phyloP scores from a whole-genome alignment of 2,797 vertebrate species.

The Alcedo quadribrachys region DNA sequence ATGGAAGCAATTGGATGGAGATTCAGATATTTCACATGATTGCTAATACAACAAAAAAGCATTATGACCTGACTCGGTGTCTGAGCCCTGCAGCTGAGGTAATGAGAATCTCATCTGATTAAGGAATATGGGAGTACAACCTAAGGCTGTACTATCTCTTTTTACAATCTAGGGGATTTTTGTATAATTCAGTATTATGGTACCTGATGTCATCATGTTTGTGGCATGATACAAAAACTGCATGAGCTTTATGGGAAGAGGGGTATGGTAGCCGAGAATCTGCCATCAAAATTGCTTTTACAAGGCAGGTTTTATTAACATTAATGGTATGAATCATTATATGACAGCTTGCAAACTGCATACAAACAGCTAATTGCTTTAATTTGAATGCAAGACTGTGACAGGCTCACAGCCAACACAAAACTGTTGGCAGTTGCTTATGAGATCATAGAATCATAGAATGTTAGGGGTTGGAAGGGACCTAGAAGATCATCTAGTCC shows the following conservation, averaged over 20 bases:
- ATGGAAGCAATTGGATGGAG: background rate
- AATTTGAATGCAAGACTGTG: background rate
- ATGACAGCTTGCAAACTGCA: background rate
- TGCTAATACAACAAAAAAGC: background rate
- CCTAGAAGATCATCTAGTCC: too few relatives aligned
- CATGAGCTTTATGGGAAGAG: background rate
- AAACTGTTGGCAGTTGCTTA: background rate
- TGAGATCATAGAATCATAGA: background rate
- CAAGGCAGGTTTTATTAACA: background rate
- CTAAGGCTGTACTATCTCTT: background rate
- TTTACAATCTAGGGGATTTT: background rate
- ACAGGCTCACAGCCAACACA: background rate
- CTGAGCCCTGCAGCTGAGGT: background rate
- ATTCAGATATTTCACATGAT: background rate
- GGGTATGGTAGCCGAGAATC: background rate
- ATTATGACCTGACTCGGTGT: background rate
- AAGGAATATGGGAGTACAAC: background rate
- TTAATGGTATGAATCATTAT: background rate
- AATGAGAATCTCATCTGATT: background rate
- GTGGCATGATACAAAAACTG: background rate
- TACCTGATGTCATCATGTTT: background rate
- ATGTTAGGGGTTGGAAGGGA: too few relatives aligned
- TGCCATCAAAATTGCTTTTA: background rate
- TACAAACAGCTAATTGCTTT: background rate
- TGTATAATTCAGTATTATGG: background rate